A percentile compares a stretch with the other conserved stretches of the same genome.
phyloP scores from a whole-genome alignment of 2,113 vertebrate genomes.

The Sula dactylatra region DNA sequence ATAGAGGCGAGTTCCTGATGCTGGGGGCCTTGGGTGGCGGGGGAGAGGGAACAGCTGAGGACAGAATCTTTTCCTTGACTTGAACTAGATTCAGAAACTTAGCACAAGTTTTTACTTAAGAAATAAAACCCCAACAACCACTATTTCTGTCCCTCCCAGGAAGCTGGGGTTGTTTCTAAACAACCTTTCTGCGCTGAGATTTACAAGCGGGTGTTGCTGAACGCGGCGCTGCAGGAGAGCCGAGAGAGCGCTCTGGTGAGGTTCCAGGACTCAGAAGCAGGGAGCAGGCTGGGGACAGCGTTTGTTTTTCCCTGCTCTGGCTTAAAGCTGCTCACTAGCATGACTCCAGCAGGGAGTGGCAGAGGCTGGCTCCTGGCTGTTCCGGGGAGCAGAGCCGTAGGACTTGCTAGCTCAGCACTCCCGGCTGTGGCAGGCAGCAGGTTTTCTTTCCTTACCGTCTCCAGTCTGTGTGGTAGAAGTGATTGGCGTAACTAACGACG shows the following conservation, averaged over 20 bases:
- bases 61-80: background rate
- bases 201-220: background rate
- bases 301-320: no score
- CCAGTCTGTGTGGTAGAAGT: constrained; percentile 98
- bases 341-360: rapidly evolving
- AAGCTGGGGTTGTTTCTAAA: background rate
- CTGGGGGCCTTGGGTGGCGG: rapidly evolving
- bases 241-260: background rate
- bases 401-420: background rate
- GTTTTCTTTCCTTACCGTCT: constrained; percentile 77
- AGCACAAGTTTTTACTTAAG: background rate
- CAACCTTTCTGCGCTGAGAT: background rate
- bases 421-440: rapidly evolving
- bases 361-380: background rate
- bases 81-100: background rate
- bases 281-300: background rate
- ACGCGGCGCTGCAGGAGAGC: background rate
- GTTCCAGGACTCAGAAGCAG: background rate
- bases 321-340: background rate
- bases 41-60: background rate
- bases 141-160: background rate
- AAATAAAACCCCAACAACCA: no score
- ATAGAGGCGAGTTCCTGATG: background rate
- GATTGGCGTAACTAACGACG: constrained; percentile 83
- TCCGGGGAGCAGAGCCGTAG: background rate